Evolutionary conservation across 2,113 vertebrate species (phyloP), one percentile per base, ranked within the genome.

Genomic region (Pavo muticus): DNA sequence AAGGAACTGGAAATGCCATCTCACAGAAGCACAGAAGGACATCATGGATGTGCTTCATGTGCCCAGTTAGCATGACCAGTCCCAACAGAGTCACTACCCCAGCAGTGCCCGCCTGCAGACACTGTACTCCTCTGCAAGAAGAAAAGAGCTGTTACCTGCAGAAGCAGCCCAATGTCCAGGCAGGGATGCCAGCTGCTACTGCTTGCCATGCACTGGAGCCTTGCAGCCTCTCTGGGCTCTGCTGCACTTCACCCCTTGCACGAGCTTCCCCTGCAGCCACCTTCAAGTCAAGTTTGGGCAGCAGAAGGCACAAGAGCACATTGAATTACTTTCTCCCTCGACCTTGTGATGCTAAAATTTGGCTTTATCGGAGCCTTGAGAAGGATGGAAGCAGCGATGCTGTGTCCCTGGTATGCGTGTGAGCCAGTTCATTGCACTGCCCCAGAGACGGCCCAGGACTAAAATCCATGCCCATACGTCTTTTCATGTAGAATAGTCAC

Each of bases 351-450:
- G 32, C 67, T 7, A 25, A 69, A 48, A 18, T 48, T 27, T 37
- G 23, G 47, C n/a, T 29, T 70, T 37, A 69, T 37, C 47, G 14
- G 68, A 50, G 47, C 25, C 24, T 18, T 14, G 16, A 50, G 24
- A 37, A 50, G 24, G n/a, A 29, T 37, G 15, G n/a, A 37, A 27
- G 23, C 6, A 35, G 68, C 24, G 24, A 14, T 27, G n/a, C 32
- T 69, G 15, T 35, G n/a, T 13, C 45, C 35, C 56, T 17, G 25
- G n/a, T 32, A 30, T 20, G 14, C 0, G 0, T 2, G 6, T 8
- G n/a, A 77, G 15, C 9, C n/a, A 32, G 19, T 2, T 39, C 29
- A 6, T 3, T 4, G n/a, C 63, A 40, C 9, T 0, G 0, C 40
- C 14, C 54, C 23, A 8, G 42, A 35, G 24, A 23, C 11, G 11